phyloP scores from a whole-genome alignment of 2,888 invertebrate species.

The Megaustenia siamemsis region DNA sequence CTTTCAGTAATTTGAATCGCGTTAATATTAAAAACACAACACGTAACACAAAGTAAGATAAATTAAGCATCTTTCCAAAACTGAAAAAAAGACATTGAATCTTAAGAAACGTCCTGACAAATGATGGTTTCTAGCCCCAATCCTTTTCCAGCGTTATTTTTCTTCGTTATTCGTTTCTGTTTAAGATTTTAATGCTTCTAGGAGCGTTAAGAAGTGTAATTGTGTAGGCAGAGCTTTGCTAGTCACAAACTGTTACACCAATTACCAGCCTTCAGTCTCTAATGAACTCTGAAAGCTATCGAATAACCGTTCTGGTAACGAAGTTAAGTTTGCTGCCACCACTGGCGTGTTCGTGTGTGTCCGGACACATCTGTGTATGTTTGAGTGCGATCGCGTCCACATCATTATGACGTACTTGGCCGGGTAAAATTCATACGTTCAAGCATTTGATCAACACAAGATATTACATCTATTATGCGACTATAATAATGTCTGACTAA shows the following conservation, averaged over 20 bases:
- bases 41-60: too few relatives aligned
- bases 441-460: too few relatives aligned
- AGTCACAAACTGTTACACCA: slow-evolving; percentile 24
- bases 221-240: slow-evolving; percentile 17
- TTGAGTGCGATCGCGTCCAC: too few relatives aligned
- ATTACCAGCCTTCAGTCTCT: not conserved
- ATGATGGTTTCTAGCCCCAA: not conserved
- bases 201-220: not conserved
- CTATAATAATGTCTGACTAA: too few relatives aligned
- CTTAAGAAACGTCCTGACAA: not conserved
- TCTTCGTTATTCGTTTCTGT: not conserved
- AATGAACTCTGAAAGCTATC: slow-evolving; percentile 33
- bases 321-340: slow-evolving; percentile 16
- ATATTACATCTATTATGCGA: too few relatives aligned
- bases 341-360: slow-evolving; percentile 3
- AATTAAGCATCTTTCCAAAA: too few relatives aligned
- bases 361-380: too few relatives aligned
- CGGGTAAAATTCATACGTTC: too few relatives aligned
- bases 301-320: not conserved
- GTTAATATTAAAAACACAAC: too few relatives aligned
- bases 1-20: too few relatives aligned
- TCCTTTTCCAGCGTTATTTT: not conserved
- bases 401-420: too few relatives aligned
- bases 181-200: slow-evolving; percentile 15
- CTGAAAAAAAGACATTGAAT: not conserved